phyloP scores from a whole-genome alignment of 2,888 invertebrate species.

The Acronicta psi region DNA sequence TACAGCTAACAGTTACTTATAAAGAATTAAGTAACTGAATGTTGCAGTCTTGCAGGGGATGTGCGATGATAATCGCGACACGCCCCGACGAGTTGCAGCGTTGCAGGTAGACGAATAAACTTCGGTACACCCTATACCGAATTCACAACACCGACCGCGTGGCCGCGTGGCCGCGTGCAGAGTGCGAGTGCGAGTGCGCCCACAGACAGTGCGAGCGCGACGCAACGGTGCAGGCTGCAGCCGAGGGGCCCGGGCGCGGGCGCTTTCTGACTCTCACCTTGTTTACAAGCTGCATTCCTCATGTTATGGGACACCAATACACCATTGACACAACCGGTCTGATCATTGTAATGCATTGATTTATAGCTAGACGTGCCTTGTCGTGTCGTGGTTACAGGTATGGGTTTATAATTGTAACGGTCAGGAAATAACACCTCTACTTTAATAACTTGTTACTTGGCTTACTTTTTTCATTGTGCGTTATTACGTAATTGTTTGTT shows the following conservation, averaged over 20 bases:
- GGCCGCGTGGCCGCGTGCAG: too few species aligned
- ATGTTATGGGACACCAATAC: slow-evolving; percentile 17
- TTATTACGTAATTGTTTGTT: neutral
- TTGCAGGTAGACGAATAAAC: too few species aligned
- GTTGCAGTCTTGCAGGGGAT: too few species aligned
- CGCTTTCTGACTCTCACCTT: slow-evolving; percentile 35
- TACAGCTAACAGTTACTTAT: too few species aligned
- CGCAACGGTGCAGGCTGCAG: neutral
- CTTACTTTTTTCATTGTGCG: too few species aligned
- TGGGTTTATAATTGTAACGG: slow-evolving; percentile 1
- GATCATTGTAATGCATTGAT: neutral
- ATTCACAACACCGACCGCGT: too few species aligned
- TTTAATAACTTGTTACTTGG: neutral
- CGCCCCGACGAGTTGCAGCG: too few species aligned
- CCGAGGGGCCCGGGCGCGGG: slow-evolving; percentile 2
- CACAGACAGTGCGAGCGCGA: too few species aligned
- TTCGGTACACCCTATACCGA: too few species aligned
- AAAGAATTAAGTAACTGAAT: too few species aligned
- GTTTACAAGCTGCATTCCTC: slow-evolving; percentile 50
- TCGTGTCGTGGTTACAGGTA: neutral
- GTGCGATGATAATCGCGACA: too few species aligned
- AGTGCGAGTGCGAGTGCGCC: too few species aligned
- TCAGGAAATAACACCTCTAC: neutral
- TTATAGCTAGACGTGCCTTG: neutral
- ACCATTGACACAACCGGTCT: slow-evolving; percentile 17